Evolutionary conservation across 1,140 invertebrate genomes (phyloP).

Genomic region (Eueides isabella): DNA sequence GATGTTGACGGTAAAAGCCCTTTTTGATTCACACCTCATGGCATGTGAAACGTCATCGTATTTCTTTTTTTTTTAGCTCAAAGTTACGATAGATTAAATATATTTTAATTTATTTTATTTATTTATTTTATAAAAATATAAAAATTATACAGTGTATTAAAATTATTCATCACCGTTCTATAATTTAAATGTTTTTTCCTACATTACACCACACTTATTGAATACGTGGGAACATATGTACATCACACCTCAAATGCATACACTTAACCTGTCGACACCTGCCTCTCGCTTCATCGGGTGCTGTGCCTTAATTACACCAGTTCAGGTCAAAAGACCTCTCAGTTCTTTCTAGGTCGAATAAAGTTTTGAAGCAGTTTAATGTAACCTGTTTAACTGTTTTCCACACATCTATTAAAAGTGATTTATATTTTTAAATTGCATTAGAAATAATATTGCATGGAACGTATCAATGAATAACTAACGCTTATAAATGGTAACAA

Average conservation of each 20-base stretch:
- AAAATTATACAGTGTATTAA: too few species aligned
- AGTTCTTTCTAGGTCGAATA: constrained; percentile 39
- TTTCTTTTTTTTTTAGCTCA: too few species aligned
- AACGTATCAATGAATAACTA: background rate
- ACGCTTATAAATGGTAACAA: background rate
- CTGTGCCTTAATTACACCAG: constrained; percentile 39
- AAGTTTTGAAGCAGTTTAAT: constrained; percentile 25
- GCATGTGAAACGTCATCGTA: background rate
- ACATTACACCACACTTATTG: background rate
- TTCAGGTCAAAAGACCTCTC: constrained; percentile 42
- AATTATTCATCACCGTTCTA: too few species aligned
- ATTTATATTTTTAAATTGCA: background rate
- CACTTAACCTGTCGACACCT: constrained; percentile 10
- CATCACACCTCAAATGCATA: background rate
- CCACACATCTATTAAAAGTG: background rate
- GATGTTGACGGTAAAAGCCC: constrained; percentile 41
- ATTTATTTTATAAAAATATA: too few species aligned
- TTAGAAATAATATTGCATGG: background rate
- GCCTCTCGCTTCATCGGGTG: constrained; percentile 35
- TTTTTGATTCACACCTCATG: constrained; percentile 15
- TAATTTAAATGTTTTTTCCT: too few species aligned
- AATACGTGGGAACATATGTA: background rate
- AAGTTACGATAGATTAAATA: too few species aligned
- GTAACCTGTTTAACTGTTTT: background rate
- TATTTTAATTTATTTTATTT: too few species aligned